Percentiles rank a stretch among this genome's conserved stretches.
Conservation (phyloP, 2,888 invertebrate species). For the Cyaniris semiargus region DNA sequence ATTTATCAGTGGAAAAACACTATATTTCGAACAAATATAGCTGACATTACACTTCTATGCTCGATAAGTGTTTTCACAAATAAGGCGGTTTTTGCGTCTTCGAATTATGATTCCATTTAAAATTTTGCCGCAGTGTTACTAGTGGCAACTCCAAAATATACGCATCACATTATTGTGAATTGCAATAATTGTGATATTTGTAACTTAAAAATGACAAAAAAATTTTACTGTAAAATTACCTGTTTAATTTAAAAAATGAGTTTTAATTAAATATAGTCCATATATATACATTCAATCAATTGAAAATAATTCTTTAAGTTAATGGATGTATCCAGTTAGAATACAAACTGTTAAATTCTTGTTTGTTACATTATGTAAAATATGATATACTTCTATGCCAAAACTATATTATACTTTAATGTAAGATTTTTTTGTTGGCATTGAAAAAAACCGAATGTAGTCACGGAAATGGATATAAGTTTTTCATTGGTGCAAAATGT, state of each 20-base stretch:
- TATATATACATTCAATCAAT: too few relatives aligned
- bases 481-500: too few relatives aligned
- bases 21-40: too few relatives aligned
- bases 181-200: neutral
- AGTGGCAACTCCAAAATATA: neutral
- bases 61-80: too few relatives aligned
- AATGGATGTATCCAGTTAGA: neutral
- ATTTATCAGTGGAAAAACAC: too few relatives aligned
- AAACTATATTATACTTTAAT: too few relatives aligned
- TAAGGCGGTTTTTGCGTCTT: neutral
- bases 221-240: neutral
- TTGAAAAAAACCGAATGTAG: too few relatives aligned
- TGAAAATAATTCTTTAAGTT: too few relatives aligned
- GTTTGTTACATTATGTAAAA: neutral
- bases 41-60: too few relatives aligned
- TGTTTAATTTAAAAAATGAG: neutral
- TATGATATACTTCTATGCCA: too few relatives aligned
- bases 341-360: neutral
- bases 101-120: neutral
- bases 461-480: neutral
- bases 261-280: too few relatives aligned
- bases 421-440: too few relatives aligned
- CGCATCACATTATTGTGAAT: neutral
- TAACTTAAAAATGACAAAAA: neutral
- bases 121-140: neutral